phyloP scores from a whole-genome alignment of 2,888 invertebrate genomes.

The Bembecia ichneumoniformis region DNA sequence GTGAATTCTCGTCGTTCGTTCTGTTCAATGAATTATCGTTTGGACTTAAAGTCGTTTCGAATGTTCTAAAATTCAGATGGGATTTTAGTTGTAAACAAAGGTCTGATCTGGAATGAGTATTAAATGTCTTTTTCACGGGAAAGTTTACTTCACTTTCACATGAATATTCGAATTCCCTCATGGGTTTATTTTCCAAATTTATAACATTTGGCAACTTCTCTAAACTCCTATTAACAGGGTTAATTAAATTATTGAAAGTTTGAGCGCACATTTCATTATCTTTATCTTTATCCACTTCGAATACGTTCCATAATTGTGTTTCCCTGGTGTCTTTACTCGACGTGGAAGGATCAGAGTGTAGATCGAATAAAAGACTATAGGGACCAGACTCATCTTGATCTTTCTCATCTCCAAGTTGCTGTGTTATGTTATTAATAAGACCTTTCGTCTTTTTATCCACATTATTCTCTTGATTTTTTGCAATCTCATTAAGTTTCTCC shows the following conservation, averaged over 20 bases:
- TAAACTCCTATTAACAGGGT: slow-evolving; percentile 36
- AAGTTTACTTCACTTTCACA: slow-evolving; percentile 53
- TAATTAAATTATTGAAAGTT: slow-evolving; percentile 27
- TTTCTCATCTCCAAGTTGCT: slow-evolving; percentile 56
- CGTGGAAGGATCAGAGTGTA: slow-evolving; percentile 51
- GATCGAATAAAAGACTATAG: slow-evolving; percentile 73
- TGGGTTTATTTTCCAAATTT: slow-evolving; percentile 59
- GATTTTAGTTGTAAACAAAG: slow-evolving; percentile 59
- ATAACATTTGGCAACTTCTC: slow-evolving; percentile 58
- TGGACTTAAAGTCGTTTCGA: slow-evolving; percentile 56
- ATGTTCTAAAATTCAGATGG: slow-evolving; percentile 40
- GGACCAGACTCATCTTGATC: slow-evolving; percentile 71
- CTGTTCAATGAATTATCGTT: slow-evolving; percentile 60
- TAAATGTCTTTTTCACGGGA: slow-evolving; percentile 44
- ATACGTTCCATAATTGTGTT: slow-evolving; percentile 29
- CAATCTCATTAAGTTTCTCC: slow-evolving; percentile 60
- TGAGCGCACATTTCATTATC: slow-evolving; percentile 22
- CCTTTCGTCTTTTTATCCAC: slow-evolving; percentile 59
- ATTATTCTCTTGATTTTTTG: slow-evolving; percentile 53
- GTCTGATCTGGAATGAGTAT: slow-evolving; percentile 60
- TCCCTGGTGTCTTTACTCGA: slow-evolving; percentile 32
- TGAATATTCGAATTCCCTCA: slow-evolving; percentile 65
- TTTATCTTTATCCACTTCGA: slow-evolving; percentile 24
- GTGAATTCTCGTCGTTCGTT: slow-evolving; percentile 82
- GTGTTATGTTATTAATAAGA: slow-evolving; percentile 55